Base-by-base conservation (phyloP, 2,888 invertebrate species). In the Dendrolimus pini region DNA sequence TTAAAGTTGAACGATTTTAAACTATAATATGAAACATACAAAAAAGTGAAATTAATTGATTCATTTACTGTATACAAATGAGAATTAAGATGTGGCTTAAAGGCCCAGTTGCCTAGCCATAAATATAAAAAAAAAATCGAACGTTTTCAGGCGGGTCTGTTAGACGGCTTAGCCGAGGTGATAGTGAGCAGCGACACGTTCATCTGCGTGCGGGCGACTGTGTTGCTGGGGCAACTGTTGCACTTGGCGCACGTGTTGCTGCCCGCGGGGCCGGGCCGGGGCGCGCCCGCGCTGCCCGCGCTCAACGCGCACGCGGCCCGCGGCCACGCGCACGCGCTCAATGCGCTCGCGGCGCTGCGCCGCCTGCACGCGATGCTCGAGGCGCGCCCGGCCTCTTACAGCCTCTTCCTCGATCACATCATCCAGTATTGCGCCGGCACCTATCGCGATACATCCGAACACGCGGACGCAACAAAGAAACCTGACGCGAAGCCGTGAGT, bases 121-220 rank as follows among this genome's bases (percentile, higher is more conserved):
- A 14, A 14, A 14, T 14, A 14, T 14, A 14, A 14, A 14, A 14
- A 14, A 14, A 14, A 14, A 14, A 14, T 14, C 14, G 14, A 14
- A 30, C 30, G 30, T 30, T 30, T 30, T 30, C 80, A 91, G 91
- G 94, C 94, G 61, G 98, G 98, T 42, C 88, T 98, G 57, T 91
- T 98, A 60, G 96, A 96, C 77, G 98, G 98, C 18, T 90, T 99
- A 65, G 96, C 97, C 47, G 97, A 98, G 89, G 98, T 98, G 42
- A 96, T 98, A 66, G 95, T 97, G 54, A 95, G 96, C 57, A 96
- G 96, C 77, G 97, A 98, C 80, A 95, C 95, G 14, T 95, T 96
- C 78, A 94, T 98, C 70, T 97, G 97, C 61, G 96, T 98, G 65
- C 93, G 97, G 68, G 97, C 98, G 56, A 98, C 98, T 14, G 95